phyloP scores from a whole-genome alignment of 2,797 vertebrate species.

The Macrochelys suwanniensis region DNA sequence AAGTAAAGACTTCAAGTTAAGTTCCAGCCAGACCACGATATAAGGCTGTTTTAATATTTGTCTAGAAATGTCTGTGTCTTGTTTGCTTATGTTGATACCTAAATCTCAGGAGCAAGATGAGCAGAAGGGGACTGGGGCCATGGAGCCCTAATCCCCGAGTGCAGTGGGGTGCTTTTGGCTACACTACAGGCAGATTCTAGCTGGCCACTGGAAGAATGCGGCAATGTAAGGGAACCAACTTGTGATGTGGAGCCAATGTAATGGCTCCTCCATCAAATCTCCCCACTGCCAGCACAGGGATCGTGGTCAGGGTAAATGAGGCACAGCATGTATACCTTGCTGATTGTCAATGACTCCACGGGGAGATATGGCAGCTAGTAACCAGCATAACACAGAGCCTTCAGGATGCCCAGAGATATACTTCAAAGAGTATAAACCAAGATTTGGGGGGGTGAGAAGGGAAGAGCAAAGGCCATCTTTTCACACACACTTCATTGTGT shows the following conservation, averaged over 20 bases:
- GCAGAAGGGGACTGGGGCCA: background rate
- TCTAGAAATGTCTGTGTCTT: background rate
- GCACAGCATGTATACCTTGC: background rate
- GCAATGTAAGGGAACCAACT: background rate
- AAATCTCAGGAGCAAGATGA: background rate
- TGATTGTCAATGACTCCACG: background rate
- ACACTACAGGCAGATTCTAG: background rate
- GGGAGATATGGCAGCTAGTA: background rate
- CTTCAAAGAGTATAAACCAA: background rate
- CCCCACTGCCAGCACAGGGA: background rate
- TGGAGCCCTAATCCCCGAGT: background rate
- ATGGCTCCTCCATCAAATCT: background rate
- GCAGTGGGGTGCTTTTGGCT: background rate
- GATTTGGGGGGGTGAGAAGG: background rate
- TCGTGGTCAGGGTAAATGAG: background rate
- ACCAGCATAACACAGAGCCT: background rate
- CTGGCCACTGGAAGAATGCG: background rate
- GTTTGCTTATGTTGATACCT: background rate
- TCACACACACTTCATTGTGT: background rate
- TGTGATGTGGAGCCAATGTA: background rate
- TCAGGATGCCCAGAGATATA: rapidly evolving
- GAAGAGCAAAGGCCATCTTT: background rate
- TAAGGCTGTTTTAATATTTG: background rate
- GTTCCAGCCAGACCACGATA: background rate
- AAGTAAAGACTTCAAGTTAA: background rate